Evolutionary conservation across 2,888 invertebrate species (phyloP).

Genomic region (Meliscaeva auricollis): DNA sequence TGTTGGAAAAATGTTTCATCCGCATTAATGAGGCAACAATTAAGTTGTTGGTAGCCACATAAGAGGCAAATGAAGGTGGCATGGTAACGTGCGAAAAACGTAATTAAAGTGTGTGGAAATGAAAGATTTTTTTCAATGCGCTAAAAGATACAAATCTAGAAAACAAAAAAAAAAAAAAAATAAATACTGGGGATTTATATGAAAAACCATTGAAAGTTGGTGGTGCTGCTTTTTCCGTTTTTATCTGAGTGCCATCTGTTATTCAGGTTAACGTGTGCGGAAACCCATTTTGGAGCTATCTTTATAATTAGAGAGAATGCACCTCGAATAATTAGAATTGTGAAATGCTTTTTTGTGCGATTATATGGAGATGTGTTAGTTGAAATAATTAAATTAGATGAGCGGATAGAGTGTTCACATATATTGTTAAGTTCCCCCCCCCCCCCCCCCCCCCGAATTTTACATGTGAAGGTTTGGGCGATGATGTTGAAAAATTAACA

Average conservation of each 20-base stretch:
- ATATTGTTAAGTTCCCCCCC: neutral
- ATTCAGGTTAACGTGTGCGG: constrained; percentile 74
- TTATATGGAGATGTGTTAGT: constrained; percentile 52
- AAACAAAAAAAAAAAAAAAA: constrained; percentile 29
- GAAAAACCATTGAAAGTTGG: constrained; percentile 45
- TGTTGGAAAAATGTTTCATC: constrained; percentile 68
- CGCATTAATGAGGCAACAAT: constrained; percentile 75
- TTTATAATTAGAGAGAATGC: constrained; percentile 73
- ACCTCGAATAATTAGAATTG: constrained; percentile 67
- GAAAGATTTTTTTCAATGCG: constrained; percentile 51
- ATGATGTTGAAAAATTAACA: neutral
- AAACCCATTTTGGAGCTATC: constrained; percentile 64
- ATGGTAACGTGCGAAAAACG: constrained; percentile 68
- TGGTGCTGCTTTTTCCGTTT: constrained; percentile 42
- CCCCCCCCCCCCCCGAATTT: neutral
- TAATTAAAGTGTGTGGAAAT: constrained; percentile 70
- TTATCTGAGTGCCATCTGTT: constrained; percentile 70
- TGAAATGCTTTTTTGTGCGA: constrained; percentile 60
- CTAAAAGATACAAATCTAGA: constrained; percentile 48
- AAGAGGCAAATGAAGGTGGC: constrained; percentile 66
- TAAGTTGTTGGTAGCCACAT: constrained; percentile 72
- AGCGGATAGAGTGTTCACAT: constrained; percentile 31
- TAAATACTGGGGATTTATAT: constrained; percentile 34
- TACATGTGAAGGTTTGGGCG: neutral
- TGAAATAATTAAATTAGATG: constrained; percentile 66